Evolutionary conservation across 2,113 vertebrate genomes (phyloP).

Genomic region (Ascaphus truei): DNA sequence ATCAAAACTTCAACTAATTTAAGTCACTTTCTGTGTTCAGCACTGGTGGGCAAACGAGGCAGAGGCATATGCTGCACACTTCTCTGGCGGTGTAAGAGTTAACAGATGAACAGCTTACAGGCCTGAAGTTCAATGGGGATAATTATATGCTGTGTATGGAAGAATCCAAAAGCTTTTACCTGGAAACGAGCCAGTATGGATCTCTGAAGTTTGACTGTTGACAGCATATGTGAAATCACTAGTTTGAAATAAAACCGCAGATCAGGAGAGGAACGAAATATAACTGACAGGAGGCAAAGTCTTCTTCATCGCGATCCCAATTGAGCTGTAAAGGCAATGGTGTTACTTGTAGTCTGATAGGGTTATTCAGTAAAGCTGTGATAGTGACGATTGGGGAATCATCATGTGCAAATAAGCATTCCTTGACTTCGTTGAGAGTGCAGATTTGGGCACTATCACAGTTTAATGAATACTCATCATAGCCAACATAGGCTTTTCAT

Average conservation of each 20-base stretch:
- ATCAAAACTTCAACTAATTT: constrained; percentile 4
- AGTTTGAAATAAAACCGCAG: constrained; percentile 15
- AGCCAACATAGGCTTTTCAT: too few relatives aligned
- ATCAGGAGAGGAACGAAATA: background rate
- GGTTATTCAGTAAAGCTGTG: too few relatives aligned
- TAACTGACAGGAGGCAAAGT: constrained; percentile 17
- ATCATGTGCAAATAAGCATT: too few relatives aligned
- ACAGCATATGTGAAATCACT: constrained; percentile 25
- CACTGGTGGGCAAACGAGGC: background rate
- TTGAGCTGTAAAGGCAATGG: background rate
- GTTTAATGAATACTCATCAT: too few relatives aligned
- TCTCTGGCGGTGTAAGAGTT: background rate
- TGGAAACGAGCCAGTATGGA: background rate
- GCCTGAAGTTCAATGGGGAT: background rate
- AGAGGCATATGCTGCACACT: background rate
- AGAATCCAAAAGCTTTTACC: background rate
- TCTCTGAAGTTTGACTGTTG: constrained; percentile 23
- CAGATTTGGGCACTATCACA: too few relatives aligned
- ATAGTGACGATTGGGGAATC: too few relatives aligned
- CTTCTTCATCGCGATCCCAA: constrained; percentile 27
- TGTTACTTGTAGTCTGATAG: too few relatives aligned
- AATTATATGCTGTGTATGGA: constrained; percentile 10
- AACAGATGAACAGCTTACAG: constrained; percentile 5
- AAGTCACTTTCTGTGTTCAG: background rate
- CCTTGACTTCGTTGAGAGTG: too few relatives aligned